Evolutionary conservation across 92 coral and sea anemone genomes (phyloP), one percentile per base, ranked within the genome.

Genomic region (Porites divaricata): DNA sequence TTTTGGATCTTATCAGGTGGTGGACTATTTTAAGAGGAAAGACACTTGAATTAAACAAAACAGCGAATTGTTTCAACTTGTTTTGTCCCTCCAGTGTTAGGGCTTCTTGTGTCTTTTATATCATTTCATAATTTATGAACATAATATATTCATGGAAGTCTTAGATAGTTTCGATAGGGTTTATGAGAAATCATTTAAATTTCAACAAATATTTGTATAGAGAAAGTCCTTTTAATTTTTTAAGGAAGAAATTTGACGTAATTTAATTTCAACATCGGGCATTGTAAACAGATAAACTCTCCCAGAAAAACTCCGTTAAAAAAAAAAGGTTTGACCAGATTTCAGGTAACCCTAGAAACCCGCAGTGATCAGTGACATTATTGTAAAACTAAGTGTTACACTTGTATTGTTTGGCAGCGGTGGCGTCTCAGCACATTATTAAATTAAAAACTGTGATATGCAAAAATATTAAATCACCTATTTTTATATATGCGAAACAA

Each of bases 101-200:
- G 49, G 10, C 22, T 72, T 72, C 9, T 9, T 23, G 21, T 54
- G 12, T 54, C 16, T 54, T 54, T 54, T 54, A 11, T 1, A 22
- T 19, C 4, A 20, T 20, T 19, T 4, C 20, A 22, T 64, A 78
- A 64, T 78, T 65, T 19, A 64, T 73, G 62, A 22, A 51, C 56
- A 20, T 77, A 45, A 63, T 78, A 73, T 78, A 64, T 77, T 50
- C 73, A 16, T 22, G 58, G 6, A 50, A 51, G 76, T 72, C 62
- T 50, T 22, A n/a, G n/a, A n/a, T n/a, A n/a, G 19, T 21, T 72
- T 45, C 24, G 49, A 22, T 78, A 25, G 51, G 59, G 53, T 61
- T 25, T 80, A 17, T 76, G 41, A 51, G 26, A 17, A 68, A 26
- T 54, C 56, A 68, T 69, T 68, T 61, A 69, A 80, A 68, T 80